Base-by-base conservation (phyloP, 2,113 vertebrate species). In the Mirza zaza region DNA sequence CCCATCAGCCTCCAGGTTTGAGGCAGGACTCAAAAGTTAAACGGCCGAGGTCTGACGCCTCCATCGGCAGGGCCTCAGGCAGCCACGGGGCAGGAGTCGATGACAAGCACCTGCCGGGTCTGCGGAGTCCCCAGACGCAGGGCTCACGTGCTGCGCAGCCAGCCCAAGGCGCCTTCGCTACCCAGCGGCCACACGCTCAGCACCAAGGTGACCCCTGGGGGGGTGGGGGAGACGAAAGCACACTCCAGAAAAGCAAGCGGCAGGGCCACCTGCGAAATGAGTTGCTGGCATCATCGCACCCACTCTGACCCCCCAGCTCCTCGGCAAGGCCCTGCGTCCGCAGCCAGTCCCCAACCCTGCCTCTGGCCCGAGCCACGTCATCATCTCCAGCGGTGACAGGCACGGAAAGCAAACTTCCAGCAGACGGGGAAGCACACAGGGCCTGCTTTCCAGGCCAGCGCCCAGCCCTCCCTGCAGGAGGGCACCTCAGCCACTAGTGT, bases 1-100 rank as follows among this genome's bases (percentile, higher is more conserved):
- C 76, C 25, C 57, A 57, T 8, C 23, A 80, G 15, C 39, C 63
- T 76, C 77, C 13, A 15, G 12, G 2, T 27, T 29, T 45, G 91
- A 95, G 80, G 91, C 29, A 61, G n/a, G 20, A 90, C 81, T 95
- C 94, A 91, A 15, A 6, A 85, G 48, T 73, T 95, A 96, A 96
- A 82, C 32, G 65, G 65, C 52, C 63, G 48, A 52, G 82, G 88
- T 63, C 92, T 36, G 90, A 90, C 34, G 73, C 21, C 61, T 82
- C 93, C n/a, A 14, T 52, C 29, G 89, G 48, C 57, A 82, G 0
- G 0, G n/a, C 57, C n/a, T 29, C 36, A 3, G 80, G 70, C 82
- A n/a, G 63, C 27, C n/a, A 55, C 1, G 14, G 73, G 25, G 36
- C 65, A 75, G n/a, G 76, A 70, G 15, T 0, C 20, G 77, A 87